phyloP scores from a whole-genome alignment of 2,797 vertebrate species.

The Poecilia gillii region DNA sequence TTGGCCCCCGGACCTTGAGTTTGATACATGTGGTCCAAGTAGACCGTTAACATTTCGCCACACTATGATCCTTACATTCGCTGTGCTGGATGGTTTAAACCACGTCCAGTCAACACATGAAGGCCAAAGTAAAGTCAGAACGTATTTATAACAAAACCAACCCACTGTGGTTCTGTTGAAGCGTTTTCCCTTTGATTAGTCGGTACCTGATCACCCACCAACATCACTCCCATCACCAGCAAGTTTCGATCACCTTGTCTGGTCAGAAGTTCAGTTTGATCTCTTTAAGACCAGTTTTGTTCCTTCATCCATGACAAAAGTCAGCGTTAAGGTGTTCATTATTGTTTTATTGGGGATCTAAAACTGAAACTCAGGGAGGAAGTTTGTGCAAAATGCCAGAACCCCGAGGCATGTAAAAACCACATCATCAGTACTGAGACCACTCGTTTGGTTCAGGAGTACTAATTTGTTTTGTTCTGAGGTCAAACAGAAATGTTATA shows the following conservation, averaged over 20 bases:
- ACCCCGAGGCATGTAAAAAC: background rate
- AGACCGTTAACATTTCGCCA: background rate
- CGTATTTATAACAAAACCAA: background rate
- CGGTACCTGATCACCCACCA: background rate
- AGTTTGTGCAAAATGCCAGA: background rate
- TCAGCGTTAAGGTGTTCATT: too few species aligned
- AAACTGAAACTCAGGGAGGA: background rate
- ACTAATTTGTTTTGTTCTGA: background rate
- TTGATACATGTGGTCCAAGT: too few species aligned
- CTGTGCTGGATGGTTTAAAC: background rate
- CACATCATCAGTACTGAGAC: background rate
- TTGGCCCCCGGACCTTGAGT: too few species aligned
- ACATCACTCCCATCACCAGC: background rate
- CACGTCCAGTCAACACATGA: background rate
- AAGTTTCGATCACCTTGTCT: background rate
- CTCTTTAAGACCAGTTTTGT: background rate
- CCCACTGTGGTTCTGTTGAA: background rate
- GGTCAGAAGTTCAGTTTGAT: background rate
- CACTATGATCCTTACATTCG: background rate
- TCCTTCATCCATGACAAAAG: background rate
- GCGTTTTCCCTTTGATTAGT: background rate
- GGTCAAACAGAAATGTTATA: background rate
- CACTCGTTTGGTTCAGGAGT: background rate
- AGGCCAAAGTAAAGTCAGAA: background rate
- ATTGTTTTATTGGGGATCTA: too few species aligned